Base-by-base conservation (phyloP, 2,888 invertebrate genomes). In the Drosophila pseudotakahashii region DNA sequence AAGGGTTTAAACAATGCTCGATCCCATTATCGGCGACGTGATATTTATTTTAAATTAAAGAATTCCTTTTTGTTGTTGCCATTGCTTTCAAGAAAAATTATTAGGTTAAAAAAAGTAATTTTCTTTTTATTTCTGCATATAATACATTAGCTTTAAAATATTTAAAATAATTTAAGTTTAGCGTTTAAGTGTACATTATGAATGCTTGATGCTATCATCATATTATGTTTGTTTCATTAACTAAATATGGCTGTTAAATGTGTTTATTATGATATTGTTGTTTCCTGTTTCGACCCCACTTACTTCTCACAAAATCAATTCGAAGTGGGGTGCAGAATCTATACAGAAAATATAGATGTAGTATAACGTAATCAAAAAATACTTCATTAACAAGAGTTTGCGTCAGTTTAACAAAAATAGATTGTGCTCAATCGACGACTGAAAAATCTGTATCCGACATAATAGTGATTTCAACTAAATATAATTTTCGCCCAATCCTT, bases 201-300 rank as follows among this genome's bases (percentile, higher is more conserved):
- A 72, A 85, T 88, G 86, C 71, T 72, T 75, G 75, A 77, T 82
- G 47, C 61, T 72, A 72, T 52, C 61, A 61, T 60, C 63, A 52
- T 63, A 41, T 76, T 73, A 66, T 41, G 16, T 45, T 60, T 9
- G 48, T 50, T 86, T 73, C 81, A 88, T 88, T 82, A 82, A 82
- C 82, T 88, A 88, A 83, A 86, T 82, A 82, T 82, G 82, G 82
- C 82, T 88, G 83, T 82, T 85, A 85, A 68, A 73, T 54, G 44
- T 66, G 42, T 45, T 57, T 54, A 34, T 50, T 42, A 48, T 69
- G 39, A 36, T 71, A 52, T 53, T 57, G 30, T 42, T 47, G 41
- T 34, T 30, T 23, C 50, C 30, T 26, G 37, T 26, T 23, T n/a
- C 36, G n/a, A 41, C 34, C 44, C 75, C 73, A 54, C 75, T 58